Evolutionary conservation across 2,797 vertebrate genomes (phyloP), one percentile per base, ranked within the genome.

Genomic region (Vireo griseus): DNA sequence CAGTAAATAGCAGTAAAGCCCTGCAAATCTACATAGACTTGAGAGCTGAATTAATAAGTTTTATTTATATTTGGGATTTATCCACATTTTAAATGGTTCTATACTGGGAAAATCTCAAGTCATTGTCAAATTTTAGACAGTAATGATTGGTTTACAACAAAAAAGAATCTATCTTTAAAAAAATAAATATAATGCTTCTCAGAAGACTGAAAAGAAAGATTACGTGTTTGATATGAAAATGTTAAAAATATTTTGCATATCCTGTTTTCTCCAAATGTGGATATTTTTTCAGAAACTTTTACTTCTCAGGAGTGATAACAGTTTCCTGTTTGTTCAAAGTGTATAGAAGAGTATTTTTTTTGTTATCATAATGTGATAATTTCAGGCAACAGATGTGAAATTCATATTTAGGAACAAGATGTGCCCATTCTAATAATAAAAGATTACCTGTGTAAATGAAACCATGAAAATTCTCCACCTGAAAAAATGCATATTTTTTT

Each of bases 11-110:
- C 39, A 86, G 57, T 67, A 94, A 94, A 88, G n/a, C n/a, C 33
- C 16, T 86, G 35, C 26, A 88, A 94, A 57, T 91, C 95, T 91
- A 62, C 40, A 44, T 78, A 54, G 82, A 80, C 24, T 77, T 86
- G 58, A 83, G 72, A 83, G 47, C 20, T 78, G 84, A 91, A 91
- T 91, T 86, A 86, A 83, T 88, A 79, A 73, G 12, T 74, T 94
- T 76, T 66, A 50, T 80, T 71, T 91, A 40, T 75, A 74, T 51
- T 90, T 90, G 47, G 42, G 28, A 48, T 79, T 86, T 88, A 75
- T 71, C 42, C 57, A 80, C 35, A 33, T 83, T 92, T 81, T 75
- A 76, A 90, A 73, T 79, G 8, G 10, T 28, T 83, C 29, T 58
- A 2, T 35, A 47, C 28, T 44, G 26, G 29, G 7, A 86, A 11